These are phyloP conservation scores for Isoperla grammatica DNA, from an alignment of 2,888 invertebrate species.

Conservation along the genomic window DNA sequence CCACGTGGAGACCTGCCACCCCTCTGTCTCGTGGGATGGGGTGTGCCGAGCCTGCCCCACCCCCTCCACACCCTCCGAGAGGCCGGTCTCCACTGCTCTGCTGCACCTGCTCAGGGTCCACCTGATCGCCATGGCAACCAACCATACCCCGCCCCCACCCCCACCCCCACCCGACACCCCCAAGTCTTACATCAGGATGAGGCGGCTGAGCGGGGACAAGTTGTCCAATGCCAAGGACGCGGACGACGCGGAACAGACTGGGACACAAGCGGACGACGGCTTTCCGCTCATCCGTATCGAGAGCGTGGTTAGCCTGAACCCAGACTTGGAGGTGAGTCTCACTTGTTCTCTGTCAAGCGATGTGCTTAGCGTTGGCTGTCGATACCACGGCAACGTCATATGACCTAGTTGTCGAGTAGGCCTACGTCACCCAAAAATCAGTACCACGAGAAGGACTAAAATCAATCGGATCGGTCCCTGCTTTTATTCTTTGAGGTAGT, in stretches of 20 bases:
- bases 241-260: not conserved
- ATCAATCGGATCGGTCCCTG: too few species aligned
- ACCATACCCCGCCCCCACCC: not conserved
- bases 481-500: too few species aligned
- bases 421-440: too few species aligned
- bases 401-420: too few species aligned
- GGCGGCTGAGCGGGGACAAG: conserved; percentile 47
- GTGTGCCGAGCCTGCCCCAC: conserved; percentile 11
- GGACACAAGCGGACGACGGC: conserved; percentile 26
- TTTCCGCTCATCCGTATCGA: conserved; percentile 46
- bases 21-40: conserved; percentile 22
- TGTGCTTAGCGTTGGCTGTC: too few species aligned
- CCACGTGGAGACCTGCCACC: conserved; percentile 17
- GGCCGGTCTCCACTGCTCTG: not conserved
- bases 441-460: too few species aligned
- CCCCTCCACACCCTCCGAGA: not conserved
- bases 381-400: too few species aligned
- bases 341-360: too few species aligned
- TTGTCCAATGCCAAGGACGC: conserved; percentile 38
- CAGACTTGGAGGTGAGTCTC: too few species aligned
- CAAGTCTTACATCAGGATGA: conserved; percentile 35
- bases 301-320: conserved; percentile 51
- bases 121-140: not conserved
- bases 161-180: too few species aligned
- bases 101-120: conserved; percentile 2